Conservation (phyloP, 2,888 invertebrate species). For the Peribatodes rhomboidaria region DNA sequence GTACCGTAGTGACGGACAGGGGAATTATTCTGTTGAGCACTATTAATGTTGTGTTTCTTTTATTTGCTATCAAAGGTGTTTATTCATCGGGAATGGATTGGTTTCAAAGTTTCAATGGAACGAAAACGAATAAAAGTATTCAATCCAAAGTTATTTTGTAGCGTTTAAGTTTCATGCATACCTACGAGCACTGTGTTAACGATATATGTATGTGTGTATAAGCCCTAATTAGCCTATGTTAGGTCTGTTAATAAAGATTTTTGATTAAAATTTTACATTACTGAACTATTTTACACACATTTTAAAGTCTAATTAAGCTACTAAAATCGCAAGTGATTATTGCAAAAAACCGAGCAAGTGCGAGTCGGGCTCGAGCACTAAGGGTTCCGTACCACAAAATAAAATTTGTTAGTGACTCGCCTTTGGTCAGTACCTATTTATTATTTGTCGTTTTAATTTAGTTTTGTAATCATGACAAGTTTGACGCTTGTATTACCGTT, state of each 20-base stretch:
- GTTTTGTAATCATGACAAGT: too few species aligned
- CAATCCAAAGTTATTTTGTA: constrained; percentile 21
- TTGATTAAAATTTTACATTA: too few species aligned
- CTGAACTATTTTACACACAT: constrained; percentile 41
- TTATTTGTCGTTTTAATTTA: too few species aligned
- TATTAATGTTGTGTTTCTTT: constrained; percentile 46
- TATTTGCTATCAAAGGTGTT: constrained; percentile 38
- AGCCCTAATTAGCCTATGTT: too few species aligned
- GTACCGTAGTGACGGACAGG: constrained; percentile 55
- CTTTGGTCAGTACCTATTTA: too few species aligned
- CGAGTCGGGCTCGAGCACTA: too few species aligned
- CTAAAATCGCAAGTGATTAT: constrained; percentile 57
- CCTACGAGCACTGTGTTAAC: background rate
- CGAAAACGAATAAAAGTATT: constrained; percentile 23
- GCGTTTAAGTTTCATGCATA: background rate
- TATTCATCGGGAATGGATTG: constrained; percentile 35
- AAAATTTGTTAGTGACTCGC: too few species aligned
- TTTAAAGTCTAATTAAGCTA: constrained; percentile 53
- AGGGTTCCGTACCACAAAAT: too few species aligned
- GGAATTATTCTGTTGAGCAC: constrained; percentile 61
- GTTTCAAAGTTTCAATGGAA: constrained; percentile 32
- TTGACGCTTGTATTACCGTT: too few species aligned
- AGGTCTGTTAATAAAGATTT: too few species aligned
- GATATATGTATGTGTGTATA: background rate
- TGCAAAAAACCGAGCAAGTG: constrained; percentile 59